Conservation (phyloP, 2,113 vertebrate genomes). For the Ammodytes marinus region DNA sequence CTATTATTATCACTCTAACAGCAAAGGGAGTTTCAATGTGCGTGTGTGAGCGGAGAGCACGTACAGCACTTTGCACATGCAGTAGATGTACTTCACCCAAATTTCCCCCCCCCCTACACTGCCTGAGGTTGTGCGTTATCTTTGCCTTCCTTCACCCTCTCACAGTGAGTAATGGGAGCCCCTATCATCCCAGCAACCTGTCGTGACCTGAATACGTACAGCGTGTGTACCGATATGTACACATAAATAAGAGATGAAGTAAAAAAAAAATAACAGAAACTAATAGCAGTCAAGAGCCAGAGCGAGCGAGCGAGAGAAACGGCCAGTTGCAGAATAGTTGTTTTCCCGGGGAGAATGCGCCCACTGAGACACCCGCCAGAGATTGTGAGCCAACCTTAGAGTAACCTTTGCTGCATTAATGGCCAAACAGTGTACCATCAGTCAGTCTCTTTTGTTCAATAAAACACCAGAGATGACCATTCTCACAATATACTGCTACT, state of each 20-base stretch:
- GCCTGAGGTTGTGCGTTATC: background rate
- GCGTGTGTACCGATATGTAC: constrained; percentile 35
- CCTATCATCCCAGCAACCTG: background rate
- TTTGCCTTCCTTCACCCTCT: background rate
- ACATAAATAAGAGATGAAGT: constrained; percentile 69
- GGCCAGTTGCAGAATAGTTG: constrained; percentile 4
- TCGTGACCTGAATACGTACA: constrained; percentile 35
- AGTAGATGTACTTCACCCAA: constrained; percentile 2
- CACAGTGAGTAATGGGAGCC: background rate
- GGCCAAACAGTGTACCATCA: constrained; percentile 4
- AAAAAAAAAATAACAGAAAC: constrained; percentile 28
- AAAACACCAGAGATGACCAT: constrained; percentile 4
- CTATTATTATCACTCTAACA: constrained; percentile 56
- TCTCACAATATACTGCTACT: background rate
- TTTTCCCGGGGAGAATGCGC: constrained; percentile 37
- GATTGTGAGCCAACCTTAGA: constrained; percentile 36
- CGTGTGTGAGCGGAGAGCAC: background rate
- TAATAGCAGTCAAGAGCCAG: constrained; percentile 34
- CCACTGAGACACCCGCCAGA: constrained; percentile 17
- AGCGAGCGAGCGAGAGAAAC: constrained; percentile 2
- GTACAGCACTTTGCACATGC: background rate
- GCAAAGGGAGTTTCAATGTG: constrained; percentile 30
- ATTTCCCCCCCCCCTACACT: constrained; percentile 33
- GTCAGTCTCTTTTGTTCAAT: background rate
- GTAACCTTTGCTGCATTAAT: constrained; percentile 43